A percentile compares a stretch with the other conserved stretches of the same genome.
Conservation (phyloP, 2,888 invertebrate genomes). For the Drosophila leonis region DNA sequence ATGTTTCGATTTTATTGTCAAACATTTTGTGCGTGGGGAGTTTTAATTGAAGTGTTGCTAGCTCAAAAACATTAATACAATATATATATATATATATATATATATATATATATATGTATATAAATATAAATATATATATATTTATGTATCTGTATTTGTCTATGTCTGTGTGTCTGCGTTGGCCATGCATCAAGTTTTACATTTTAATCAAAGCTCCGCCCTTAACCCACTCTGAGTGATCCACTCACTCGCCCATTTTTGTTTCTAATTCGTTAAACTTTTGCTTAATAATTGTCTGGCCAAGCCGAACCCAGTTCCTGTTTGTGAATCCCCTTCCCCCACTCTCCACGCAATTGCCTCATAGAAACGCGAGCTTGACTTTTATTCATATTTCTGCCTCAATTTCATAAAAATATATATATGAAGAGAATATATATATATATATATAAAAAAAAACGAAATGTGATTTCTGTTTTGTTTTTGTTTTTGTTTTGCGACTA, state of each 20-base stretch:
- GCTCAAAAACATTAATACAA: not conserved
- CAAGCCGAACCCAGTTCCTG: constrained; percentile 59
- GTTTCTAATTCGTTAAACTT: constrained; percentile 82
- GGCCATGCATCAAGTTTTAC: constrained; percentile 45
- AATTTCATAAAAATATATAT: constrained; percentile 55
- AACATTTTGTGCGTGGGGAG: constrained; percentile 52
- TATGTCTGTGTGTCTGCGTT: not conserved
- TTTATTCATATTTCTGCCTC: constrained; percentile 73
- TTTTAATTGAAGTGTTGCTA: constrained; percentile 38
- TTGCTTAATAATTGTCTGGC: constrained; percentile 82
- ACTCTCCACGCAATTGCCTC: constrained; percentile 7
- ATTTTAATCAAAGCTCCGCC: constrained; percentile 66
- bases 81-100: not conserved
- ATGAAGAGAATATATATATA: constrained; percentile 24
- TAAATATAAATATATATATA: not conserved
- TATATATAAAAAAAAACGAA: constrained; percentile 24
- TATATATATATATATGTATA: not conserved
- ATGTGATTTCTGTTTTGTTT: constrained; percentile 37
- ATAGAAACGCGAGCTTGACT: constrained; percentile 59
- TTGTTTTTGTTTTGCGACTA: constrained; percentile 24
- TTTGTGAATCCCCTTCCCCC: constrained; percentile 30
- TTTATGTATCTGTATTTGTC: not conserved
- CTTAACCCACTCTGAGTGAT: constrained; percentile 28
- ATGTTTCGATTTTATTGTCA: constrained; percentile 79
- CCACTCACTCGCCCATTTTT: constrained; percentile 57